Conservation (phyloP, 2,113 vertebrate genomes). For the Holacanthus passer region DNA sequence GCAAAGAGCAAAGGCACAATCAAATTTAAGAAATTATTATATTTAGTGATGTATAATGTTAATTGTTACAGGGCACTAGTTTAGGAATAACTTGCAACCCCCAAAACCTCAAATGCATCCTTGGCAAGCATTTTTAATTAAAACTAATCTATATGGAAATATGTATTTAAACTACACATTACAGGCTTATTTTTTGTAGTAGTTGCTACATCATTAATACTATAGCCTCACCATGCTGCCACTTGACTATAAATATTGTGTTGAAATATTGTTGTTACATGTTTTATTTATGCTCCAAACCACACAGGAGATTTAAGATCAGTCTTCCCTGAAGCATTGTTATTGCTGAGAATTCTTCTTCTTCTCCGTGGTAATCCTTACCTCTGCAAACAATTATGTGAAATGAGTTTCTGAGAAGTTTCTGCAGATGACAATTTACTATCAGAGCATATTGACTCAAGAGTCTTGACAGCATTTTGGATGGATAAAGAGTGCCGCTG, state of each 20-base stretch:
- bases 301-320: neutral
- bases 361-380: neutral
- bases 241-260: conserved; percentile 16
- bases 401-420: conserved; percentile 1
- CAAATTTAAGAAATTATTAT: neutral
- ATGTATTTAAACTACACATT: neutral
- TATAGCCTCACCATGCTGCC: neutral
- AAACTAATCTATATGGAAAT: neutral
- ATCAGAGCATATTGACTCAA: neutral
- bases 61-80: neutral
- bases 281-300: conserved; percentile 5
- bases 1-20: conserved; percentile 40
- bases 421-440: neutral
- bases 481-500: neutral
- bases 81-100: neutral
- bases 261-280: conserved; percentile 10
- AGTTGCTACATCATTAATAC: neutral
- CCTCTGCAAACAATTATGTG: conserved; percentile 13
- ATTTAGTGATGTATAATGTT: neutral
- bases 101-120: neutral
- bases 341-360: neutral
- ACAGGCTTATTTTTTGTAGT: neutral
- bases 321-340: neutral
- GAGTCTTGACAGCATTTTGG: conserved; percentile 2
- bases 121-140: neutral